Base-by-base conservation (phyloP, 1,140 invertebrate genomes). In the Elysia chlorotica region DNA sequence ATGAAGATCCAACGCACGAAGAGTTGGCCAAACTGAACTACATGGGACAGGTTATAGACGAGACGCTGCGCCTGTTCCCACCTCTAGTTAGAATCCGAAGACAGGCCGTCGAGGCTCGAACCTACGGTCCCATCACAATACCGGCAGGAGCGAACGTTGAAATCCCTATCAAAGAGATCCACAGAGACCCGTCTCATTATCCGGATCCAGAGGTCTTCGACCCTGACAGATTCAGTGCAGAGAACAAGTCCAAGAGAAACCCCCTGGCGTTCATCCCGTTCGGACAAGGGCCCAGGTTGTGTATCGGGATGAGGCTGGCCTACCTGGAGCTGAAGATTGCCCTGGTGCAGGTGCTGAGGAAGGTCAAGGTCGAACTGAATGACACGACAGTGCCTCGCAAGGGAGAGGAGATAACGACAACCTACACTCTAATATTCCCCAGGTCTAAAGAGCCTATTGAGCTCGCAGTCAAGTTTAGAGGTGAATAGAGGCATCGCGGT, bases 271-370 rank as follows among this genome's bases (percentile, higher is more conserved):
- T 66, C 59, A 17, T 76, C 17, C 67, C 71, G 1, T 70, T 86
- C 2, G 90, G 91, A 28, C 74, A 80, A 31, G 91, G 91, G 38
- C 90, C 89, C 0, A 83, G 91, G n/a, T 89, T 87, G 76, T 92
- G 91, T 78, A 89, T 92, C 61, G 91, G 91, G 87, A 87, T 86
- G 87, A 80, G 88, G n/a, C 88, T 91, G 72, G 90, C 88, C 2
- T 41, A 78, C 30, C 63, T 81, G 63, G 81, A 83, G 67, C 54
- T 66, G 1, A 85, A 85, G 74, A 68, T 93, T 62, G 91, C 91
- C 0, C 41, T 89, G 25, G 79, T 79, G 0, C 31, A 69, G 10
- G 57, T 88, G 0, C 17, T 89, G 23, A 71, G 75, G 36, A 80
- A 78, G n/a, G n/a, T n/a, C n/a, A n/a, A n/a, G n/a, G n/a, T n/a